phyloP scores from a whole-genome alignment of 2,113 vertebrate genomes.

The Amia ocellicauda region DNA sequence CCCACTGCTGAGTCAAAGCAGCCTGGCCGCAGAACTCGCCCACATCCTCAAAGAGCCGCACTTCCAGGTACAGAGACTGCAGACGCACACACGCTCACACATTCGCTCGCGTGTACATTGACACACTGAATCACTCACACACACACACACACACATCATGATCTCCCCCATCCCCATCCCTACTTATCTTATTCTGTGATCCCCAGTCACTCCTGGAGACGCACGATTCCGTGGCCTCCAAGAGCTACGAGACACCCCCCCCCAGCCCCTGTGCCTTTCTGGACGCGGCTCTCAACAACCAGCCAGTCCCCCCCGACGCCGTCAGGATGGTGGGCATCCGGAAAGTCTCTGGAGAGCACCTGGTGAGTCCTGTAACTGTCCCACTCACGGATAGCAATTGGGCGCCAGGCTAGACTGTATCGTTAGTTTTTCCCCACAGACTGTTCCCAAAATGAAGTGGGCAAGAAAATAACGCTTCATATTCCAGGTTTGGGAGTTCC shows the following conservation, averaged over 20 bases:
- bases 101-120: accelerated
- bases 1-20: constrained; percentile 62
- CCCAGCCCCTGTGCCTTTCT: constrained; percentile 80
- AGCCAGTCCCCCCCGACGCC: constrained; percentile 86
- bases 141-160: background rate
- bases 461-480: too few relatives aligned
- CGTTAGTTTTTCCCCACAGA: too few relatives aligned
- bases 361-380: constrained; percentile 77
- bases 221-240: constrained; percentile 91
- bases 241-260: constrained; percentile 88
- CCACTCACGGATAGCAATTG: too few relatives aligned
- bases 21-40: constrained; percentile 73
- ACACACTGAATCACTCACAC: background rate
- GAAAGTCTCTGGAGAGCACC: constrained; percentile 85
- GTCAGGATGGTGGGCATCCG: constrained; percentile 95
- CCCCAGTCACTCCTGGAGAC: constrained; percentile 89
- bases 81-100: background rate
- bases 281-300: constrained; percentile 80
- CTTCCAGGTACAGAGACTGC: constrained; percentile 76
- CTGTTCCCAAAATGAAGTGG: too few relatives aligned
- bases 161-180: too few relatives aligned
- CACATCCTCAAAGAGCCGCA: constrained; percentile 88
- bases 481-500: too few relatives aligned
- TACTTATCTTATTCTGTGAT: too few relatives aligned
- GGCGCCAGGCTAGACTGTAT: too few relatives aligned